A percentile compares a stretch with the other conserved stretches of the same genome.
Conservation (phyloP, 1,140 invertebrate genomes). For the Calosoma granatense region DNA sequence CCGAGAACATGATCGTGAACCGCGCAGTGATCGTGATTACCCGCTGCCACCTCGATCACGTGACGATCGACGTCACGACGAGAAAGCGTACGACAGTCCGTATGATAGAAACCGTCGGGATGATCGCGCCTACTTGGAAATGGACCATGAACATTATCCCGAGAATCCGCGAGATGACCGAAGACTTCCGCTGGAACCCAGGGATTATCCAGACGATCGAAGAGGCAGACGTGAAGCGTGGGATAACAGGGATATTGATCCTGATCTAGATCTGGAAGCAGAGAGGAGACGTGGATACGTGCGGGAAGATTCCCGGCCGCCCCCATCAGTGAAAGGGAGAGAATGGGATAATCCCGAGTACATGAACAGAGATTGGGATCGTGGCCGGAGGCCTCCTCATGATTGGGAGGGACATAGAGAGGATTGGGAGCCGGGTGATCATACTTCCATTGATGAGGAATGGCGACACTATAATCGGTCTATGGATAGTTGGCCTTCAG, state of each 20-base stretch:
- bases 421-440: constrained; percentile 16
- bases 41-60: constrained; percentile 15
- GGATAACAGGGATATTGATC: constrained; percentile 20
- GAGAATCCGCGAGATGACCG: constrained; percentile 26
- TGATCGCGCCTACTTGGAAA: constrained; percentile 28
- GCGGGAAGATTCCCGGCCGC: constrained; percentile 22
- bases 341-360: constrained; percentile 25
- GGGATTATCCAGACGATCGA: constrained; percentile 28
- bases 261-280: constrained; percentile 18
- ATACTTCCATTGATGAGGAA: constrained; percentile 25
- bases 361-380: constrained; percentile 29
- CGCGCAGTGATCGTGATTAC: constrained; percentile 18
- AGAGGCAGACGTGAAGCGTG: constrained; percentile 25
- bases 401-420: constrained; percentile 27
- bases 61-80: constrained; percentile 24
- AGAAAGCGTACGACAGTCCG: constrained; percentile 29
- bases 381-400: constrained; percentile 20
- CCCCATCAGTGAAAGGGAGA: constrained; percentile 18
- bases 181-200: constrained; percentile 19
- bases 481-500: constrained; percentile 27
- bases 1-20: constrained; percentile 23
- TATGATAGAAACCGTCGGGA: constrained; percentile 27
- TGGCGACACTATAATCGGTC: constrained; percentile 31
- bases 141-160: constrained; percentile 26
- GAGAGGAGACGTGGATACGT: constrained; percentile 19